phyloP scores from a whole-genome alignment of 2,797 vertebrate genomes.

The Apogon talboti region DNA sequence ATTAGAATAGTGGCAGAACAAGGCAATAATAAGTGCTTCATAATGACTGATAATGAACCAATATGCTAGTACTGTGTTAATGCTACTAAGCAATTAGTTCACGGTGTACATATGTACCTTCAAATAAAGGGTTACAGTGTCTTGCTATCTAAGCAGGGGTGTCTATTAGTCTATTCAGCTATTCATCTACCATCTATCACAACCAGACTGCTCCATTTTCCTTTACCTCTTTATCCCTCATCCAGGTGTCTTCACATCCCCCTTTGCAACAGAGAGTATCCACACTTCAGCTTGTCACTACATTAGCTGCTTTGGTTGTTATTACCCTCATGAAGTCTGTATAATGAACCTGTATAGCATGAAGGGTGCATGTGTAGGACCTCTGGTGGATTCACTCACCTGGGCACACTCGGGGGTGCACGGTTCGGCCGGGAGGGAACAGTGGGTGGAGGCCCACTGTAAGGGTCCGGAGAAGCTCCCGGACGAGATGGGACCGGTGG shows the following conservation, averaged over 20 bases:
- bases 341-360: background rate
- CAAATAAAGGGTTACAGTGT: background rate
- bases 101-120: no score
- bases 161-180: constrained; percentile 39
- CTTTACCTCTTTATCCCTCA: constrained; percentile 71
- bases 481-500: constrained; percentile 96
- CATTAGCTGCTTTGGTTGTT: constrained; percentile 28
- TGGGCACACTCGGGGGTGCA: constrained; percentile 95
- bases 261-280: constrained; percentile 70
- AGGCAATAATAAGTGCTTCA: no score
- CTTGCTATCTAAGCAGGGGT: constrained; percentile 30
- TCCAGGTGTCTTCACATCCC: constrained; percentile 75
- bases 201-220: constrained; percentile 39
- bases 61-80: no score
- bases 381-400: constrained; percentile 84
- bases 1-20: no score
- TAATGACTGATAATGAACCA: no score
- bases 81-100: no score
- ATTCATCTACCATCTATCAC: constrained; percentile 47
- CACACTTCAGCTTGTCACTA: constrained; percentile 53
- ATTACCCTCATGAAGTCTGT: background rate
- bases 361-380: background rate
- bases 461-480: constrained; percentile 95
- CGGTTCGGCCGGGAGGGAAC: constrained; percentile 98
- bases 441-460: constrained; percentile 93